Conservation (phyloP, 1,140 invertebrate species). For the Bombus huntii region DNA sequence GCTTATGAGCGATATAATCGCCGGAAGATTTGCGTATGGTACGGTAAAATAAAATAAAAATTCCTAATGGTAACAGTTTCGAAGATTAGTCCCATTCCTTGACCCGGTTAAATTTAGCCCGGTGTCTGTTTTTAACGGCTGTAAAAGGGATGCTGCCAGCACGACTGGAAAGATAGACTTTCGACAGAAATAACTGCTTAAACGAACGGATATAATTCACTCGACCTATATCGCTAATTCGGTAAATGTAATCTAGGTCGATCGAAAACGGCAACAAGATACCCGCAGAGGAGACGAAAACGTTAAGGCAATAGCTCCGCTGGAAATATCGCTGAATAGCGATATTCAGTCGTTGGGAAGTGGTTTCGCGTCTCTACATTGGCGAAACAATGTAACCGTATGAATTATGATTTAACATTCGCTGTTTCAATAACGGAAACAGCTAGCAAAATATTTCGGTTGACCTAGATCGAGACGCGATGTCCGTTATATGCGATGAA, state of each 20-base stretch:
- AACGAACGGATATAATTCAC: slow-evolving; percentile 12
- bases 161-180: not conserved
- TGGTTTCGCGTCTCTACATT: not conserved
- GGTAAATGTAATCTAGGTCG: slow-evolving; percentile 17
- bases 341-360: no score
- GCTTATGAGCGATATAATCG: no score
- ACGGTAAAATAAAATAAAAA: no score
- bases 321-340: not conserved
- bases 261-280: slow-evolving; percentile 14
- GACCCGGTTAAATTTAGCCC: no score
- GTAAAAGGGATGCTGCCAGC: not conserved
- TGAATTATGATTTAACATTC: slow-evolving; percentile 13
- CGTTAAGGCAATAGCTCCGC: not conserved
- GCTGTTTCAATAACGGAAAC: slow-evolving; percentile 33
- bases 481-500: not conserved
- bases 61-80: no score
- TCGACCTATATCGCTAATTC: slow-evolving; percentile 22
- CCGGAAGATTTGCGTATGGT: no score
- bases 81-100: no score
- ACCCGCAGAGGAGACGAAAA: not conserved
- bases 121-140: not conserved
- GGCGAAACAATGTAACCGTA: not conserved
- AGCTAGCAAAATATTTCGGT: slow-evolving; percentile 40
- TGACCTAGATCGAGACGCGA: slow-evolving; percentile 6
- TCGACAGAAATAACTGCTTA: slow-evolving; percentile 22